Conservation (phyloP, 2,888 invertebrate species). For the Lucinisca nassula region DNA sequence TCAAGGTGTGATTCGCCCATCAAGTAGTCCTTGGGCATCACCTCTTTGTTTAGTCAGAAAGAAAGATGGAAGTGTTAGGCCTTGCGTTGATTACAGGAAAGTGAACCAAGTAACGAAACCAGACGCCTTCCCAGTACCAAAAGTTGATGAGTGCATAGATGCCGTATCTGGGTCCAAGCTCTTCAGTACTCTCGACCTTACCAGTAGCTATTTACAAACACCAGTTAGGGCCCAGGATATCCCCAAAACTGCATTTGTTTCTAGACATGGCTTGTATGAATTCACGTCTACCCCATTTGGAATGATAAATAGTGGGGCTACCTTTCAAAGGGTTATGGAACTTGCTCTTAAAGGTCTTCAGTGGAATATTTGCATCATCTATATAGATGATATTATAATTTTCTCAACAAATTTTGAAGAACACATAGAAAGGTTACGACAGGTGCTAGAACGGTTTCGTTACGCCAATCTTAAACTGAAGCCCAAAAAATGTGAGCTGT, state of each 20-base stretch:
- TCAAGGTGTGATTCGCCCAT: constrained; percentile 40
- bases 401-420: constrained; percentile 48
- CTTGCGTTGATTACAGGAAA: constrained; percentile 53
- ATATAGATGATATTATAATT: constrained; percentile 65
- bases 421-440: constrained; percentile 41
- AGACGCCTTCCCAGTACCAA: constrained; percentile 64
- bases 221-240: constrained; percentile 52
- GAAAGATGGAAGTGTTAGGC: constrained; percentile 53
- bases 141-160: constrained; percentile 63
- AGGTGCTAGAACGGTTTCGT: constrained; percentile 49
- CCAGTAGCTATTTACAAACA: constrained; percentile 59
- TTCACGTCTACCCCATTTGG: constrained; percentile 58
- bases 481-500: constrained; percentile 58
- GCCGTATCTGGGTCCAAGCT: constrained; percentile 47
- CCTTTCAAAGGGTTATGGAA: constrained; percentile 57
- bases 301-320: constrained; percentile 48
- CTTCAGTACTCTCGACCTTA: constrained; percentile 56
- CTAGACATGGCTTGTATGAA: constrained; percentile 62
- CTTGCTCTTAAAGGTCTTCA: too few relatives aligned
- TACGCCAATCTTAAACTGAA: constrained; percentile 66
- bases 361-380: constrained; percentile 61
- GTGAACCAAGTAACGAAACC: constrained; percentile 50
- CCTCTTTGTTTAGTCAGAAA: constrained; percentile 49
- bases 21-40: constrained; percentile 49
- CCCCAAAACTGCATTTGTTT: constrained; percentile 66